Evolutionary conservation across 2,113 vertebrate species (phyloP).

Genomic region (Onychorhynchus coronatus): DNA sequence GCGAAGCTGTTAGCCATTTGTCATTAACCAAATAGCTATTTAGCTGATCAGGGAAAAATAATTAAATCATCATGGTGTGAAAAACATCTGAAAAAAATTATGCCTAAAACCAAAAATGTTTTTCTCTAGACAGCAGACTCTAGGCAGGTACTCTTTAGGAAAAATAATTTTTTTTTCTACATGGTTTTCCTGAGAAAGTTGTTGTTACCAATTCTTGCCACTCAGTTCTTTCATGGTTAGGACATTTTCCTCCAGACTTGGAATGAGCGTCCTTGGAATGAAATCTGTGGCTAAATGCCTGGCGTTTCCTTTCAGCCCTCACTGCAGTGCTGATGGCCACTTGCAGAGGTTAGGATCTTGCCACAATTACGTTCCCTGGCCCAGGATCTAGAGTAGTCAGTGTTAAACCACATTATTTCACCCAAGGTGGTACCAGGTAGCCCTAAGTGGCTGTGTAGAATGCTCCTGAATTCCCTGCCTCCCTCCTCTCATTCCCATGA

Average conservation of each 20-base stretch:
- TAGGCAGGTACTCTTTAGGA: background rate
- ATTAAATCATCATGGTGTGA: conserved; percentile 9
- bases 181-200: background rate
- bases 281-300: background rate
- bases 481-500: background rate
- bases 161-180: background rate
- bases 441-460: background rate
- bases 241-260: background rate
- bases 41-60: conserved; percentile 20
- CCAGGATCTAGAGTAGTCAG: background rate
- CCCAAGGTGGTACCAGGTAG: background rate
- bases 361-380: background rate
- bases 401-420: background rate
- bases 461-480: background rate
- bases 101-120: background rate
- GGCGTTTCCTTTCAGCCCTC: background rate
- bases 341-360: background rate
- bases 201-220: background rate
- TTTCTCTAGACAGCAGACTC: background rate
- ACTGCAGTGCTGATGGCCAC: background rate
- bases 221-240: background rate
- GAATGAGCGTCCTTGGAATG: background rate
- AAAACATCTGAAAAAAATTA: conserved; percentile 10
- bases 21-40: conserved; percentile 35
- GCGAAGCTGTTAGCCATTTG: conserved; percentile 24